Conservation (phyloP, 2,113 vertebrate genomes). For the Neolamprologus caudopunctatus region DNA sequence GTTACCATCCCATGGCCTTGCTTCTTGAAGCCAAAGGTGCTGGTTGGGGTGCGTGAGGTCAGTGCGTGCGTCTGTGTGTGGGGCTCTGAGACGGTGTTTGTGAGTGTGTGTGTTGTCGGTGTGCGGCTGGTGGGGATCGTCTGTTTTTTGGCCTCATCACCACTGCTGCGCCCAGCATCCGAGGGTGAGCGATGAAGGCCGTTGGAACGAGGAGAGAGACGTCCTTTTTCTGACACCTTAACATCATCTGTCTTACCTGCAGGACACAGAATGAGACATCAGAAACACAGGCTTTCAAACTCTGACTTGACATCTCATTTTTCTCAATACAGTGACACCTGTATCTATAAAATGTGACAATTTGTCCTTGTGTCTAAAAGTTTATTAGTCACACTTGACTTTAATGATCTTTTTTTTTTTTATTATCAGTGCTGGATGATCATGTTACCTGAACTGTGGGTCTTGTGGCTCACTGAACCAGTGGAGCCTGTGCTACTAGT, state of each 20-base stretch:
- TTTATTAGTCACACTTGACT: background rate
- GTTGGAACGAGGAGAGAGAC: slow-evolving; percentile 81
- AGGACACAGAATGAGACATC: background rate
- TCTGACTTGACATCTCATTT: background rate
- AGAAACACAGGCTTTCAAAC: background rate
- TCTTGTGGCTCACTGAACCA: slow-evolving; percentile 71
- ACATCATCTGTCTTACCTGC: slow-evolving; percentile 94
- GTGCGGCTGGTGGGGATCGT: slow-evolving; percentile 52
- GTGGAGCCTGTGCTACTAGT: slow-evolving; percentile 59
- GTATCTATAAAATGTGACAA: background rate
- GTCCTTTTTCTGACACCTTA: slow-evolving; percentile 95
- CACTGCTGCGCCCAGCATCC: slow-evolving; percentile 88
- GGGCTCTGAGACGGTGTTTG: slow-evolving; percentile 33
- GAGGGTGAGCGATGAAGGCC: slow-evolving; percentile 91
- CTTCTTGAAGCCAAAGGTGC: slow-evolving; percentile 96
- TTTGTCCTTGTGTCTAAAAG: background rate
- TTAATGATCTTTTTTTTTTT: background rate
- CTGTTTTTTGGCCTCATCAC: slow-evolving; percentile 85
- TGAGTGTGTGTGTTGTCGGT: slow-evolving; percentile 8
- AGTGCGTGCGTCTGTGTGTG: slow-evolving; percentile 32
- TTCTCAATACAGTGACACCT: background rate
- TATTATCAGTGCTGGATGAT: background rate
- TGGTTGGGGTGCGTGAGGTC: slow-evolving; percentile 77
- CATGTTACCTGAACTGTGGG: slow-evolving; percentile 79
- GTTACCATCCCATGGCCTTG: slow-evolving; percentile 79